These are phyloP conservation scores for Fistularia commersonii DNA, from an alignment of 2,797 vertebrate genomes.

Conservation along the genomic window DNA sequence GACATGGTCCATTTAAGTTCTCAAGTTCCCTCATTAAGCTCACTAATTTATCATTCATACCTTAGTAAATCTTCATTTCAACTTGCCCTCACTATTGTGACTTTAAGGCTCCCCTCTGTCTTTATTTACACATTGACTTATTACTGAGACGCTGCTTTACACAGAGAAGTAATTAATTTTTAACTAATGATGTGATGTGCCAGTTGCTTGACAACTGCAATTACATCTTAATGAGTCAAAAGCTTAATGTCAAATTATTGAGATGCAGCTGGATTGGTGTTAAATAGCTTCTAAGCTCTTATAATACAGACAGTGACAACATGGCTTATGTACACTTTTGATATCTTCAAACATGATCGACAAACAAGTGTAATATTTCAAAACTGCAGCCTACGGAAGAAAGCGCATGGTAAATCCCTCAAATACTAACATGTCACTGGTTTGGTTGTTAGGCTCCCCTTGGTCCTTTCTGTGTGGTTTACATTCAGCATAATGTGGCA, in stretches of 20 bases:
- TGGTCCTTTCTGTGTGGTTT: conserved; percentile 24
- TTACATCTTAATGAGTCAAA: conserved; percentile 71
- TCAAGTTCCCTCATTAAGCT: conserved; percentile 33
- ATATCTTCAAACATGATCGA: conserved; percentile 22
- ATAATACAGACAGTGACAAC: conserved; percentile 42
- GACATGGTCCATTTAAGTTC: conserved; percentile 24
- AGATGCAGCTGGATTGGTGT: conserved; percentile 59
- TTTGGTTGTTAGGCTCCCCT: conserved; percentile 25
- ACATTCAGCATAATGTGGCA: conserved; percentile 15
- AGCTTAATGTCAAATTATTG: conserved; percentile 59
- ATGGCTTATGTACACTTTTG: conserved; percentile 10
- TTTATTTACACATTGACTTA: conserved; percentile 65
- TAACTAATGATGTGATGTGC: conserved; percentile 62
- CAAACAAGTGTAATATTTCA: background rate
- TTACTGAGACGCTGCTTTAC: conserved; percentile 57
- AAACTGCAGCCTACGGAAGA: conserved; percentile 6
- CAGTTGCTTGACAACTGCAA: conserved; percentile 69
- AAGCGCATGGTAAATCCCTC: conserved; percentile 12
- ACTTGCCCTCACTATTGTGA: conserved; percentile 28
- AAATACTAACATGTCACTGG: conserved; percentile 13
- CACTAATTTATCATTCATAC: conserved; percentile 45
- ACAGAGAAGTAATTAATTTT: conserved; percentile 65
- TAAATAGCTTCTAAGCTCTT: conserved; percentile 54
- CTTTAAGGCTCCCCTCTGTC: conserved; percentile 46
- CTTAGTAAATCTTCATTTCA: conserved; percentile 22